These are phyloP conservation scores for Drosophila mayri DNA, from an alignment of 1,140 invertebrate species.

Conservation along the genomic window DNA sequence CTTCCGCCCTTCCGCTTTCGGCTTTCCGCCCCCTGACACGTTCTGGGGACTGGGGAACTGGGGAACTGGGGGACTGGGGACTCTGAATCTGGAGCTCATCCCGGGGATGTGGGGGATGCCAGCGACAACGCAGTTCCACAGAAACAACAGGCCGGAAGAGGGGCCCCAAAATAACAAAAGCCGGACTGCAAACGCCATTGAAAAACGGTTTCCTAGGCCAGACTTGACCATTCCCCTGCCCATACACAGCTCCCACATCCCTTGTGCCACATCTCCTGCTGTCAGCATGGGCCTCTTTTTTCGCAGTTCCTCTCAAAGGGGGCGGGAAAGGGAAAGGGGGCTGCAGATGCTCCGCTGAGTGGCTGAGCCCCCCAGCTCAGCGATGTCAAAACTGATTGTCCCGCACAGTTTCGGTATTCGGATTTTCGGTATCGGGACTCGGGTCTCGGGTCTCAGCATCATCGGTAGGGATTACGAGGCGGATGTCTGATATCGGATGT, in stretches of 20 bases:
- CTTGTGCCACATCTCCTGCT: neutral
- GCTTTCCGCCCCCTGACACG: constrained; percentile 1
- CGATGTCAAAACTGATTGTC: constrained; percentile 65
- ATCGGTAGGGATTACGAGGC: constrained; percentile 7
- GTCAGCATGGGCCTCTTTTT: constrained; percentile 17
- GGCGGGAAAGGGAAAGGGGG: neutral
- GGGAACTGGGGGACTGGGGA: no score
- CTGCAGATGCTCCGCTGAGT: constrained; percentile 11
- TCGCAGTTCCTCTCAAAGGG: neutral
- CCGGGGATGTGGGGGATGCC: neutral
- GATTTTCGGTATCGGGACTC: neutral
- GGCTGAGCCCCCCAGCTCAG: constrained; percentile 58
- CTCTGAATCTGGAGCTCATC: constrained; percentile 12
- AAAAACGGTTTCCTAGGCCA: constrained; percentile 35
- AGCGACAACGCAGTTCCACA: constrained; percentile 3
- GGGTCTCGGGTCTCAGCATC: neutral
- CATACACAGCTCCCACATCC: constrained; percentile 9
- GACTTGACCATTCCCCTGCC: constrained; percentile 33
- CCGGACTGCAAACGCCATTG: constrained; percentile 31
- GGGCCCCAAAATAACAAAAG: constrained; percentile 38
- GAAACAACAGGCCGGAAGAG: constrained; percentile 12
- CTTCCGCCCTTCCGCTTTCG: neutral
- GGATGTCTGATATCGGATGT: constrained; percentile 11
- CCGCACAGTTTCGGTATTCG: constrained; percentile 9
- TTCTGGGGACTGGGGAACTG: neutral